These are phyloP conservation scores for Simalia tracyae DNA, from an alignment of 2,797 vertebrate species.

Conservation along the genomic window DNA sequence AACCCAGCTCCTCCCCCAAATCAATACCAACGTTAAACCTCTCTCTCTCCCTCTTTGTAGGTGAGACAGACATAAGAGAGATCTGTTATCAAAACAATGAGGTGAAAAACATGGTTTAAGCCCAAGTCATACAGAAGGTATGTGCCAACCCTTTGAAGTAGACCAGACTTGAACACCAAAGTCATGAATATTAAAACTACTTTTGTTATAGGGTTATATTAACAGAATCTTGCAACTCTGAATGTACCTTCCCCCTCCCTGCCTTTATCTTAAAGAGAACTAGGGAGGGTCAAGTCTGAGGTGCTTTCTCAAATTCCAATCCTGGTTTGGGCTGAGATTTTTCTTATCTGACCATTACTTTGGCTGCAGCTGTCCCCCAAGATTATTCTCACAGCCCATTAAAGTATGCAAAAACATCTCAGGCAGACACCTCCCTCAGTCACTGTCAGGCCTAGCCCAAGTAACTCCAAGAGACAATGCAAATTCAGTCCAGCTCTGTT, in stretches of 20 bases:
- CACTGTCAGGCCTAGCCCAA: neutral
- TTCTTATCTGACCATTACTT: neutral
- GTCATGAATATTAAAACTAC: neutral
- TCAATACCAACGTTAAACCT: neutral
- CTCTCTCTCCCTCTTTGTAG: neutral
- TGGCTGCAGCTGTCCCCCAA: neutral
- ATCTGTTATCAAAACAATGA: neutral
- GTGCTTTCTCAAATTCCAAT: neutral
- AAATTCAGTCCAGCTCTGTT: too few relatives aligned
- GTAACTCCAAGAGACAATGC: too few relatives aligned
- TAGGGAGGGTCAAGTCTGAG: neutral
- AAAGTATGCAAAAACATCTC: neutral
- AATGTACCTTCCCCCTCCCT: neutral
- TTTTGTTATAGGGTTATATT: neutral
- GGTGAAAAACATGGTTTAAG: neutral
- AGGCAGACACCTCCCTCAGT: neutral
- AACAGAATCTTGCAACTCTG: neutral
- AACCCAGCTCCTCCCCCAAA: neutral
- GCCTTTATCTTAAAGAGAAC: neutral
- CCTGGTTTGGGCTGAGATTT: neutral
- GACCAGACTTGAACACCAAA: neutral
- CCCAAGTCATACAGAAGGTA: neutral
- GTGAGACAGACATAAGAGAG: neutral
- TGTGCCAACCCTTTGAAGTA: neutral
- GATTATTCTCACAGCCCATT: neutral